Base-by-base conservation (phyloP, 2,888 invertebrate genomes). In the Philhelius pedissequus region DNA sequence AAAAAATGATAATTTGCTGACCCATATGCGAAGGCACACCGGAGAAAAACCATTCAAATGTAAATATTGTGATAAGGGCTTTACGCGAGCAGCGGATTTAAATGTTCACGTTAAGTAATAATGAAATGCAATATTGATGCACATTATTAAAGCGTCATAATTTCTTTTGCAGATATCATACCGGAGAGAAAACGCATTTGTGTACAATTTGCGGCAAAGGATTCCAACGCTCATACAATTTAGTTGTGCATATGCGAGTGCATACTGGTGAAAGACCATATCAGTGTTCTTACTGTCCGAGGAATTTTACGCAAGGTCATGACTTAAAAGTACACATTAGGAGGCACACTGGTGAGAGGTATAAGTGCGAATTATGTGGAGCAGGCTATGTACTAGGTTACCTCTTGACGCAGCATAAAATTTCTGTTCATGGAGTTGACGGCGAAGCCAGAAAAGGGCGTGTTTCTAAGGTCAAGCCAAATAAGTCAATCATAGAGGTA, bases 41-140 rank as follows among this genome's bases (percentile, higher is more conserved):
- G 94, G 94, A 4, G 93, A 94, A 87, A 94, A 94, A 86, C 94
- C 93, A 0, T 94, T 93, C 87, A 93, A 93, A 88, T 94, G 94
- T 87, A 92, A 92, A 87, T 94, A 91, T 88, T 94, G 94, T 86
- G 92, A 92, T 62, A 93, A 94, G 90, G 93, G 91, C 48, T 94
- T 94, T 87, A 93, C 94, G 4, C 90, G 94, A 38, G 93, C 93
- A 4, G 94, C 94, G 3, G 94, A 94, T 90, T 90, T 94, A 45
- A 93, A 93, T 70, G 93, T 93, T 1, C 94, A 94, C 84, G 93
- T 93, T 88, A 90, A 93, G 88, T 94, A 92, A 86, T 88, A 87
- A n/a, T 11, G n/a, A 4, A 40, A 7, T 32, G 20, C 3, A 50
- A 25, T 38, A 7, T 5, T 22, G 7, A 1, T 64, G 4, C 18